Conservation (phyloP, 2,797 vertebrate genomes). For the Picus viridis region DNA sequence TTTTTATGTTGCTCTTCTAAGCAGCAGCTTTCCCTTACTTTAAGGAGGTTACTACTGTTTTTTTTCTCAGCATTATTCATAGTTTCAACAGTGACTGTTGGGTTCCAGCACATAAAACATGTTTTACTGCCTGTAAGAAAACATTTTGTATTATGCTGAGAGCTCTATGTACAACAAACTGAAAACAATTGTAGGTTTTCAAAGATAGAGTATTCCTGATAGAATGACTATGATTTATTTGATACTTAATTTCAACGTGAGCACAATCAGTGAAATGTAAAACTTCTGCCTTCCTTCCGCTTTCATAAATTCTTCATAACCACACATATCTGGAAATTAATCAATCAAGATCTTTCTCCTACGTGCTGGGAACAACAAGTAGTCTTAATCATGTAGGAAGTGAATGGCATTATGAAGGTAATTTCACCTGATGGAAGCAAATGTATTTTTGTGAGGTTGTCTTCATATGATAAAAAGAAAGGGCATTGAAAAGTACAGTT, state of each 20-base stretch:
- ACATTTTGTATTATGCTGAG: background rate
- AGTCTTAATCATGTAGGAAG: background rate
- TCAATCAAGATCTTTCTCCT: constrained; percentile 17
- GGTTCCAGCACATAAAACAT: background rate
- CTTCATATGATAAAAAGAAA: background rate
- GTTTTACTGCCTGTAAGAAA: background rate
- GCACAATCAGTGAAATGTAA: constrained; percentile 6
- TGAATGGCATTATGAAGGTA: background rate
- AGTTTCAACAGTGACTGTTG: background rate
- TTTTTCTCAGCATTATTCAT: background rate
- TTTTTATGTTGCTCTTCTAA: background rate
- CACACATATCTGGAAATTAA: background rate
- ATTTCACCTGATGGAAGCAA: background rate
- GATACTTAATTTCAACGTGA: background rate
- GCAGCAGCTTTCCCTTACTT: background rate
- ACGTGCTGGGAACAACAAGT: constrained; percentile 31
- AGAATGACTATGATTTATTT: background rate
- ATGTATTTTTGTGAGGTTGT: background rate
- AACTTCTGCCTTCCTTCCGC: background rate
- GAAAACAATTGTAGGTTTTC: background rate
- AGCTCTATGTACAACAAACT: background rate
- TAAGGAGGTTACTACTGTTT: background rate
- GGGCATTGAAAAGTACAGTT: background rate
- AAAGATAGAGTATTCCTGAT: background rate
- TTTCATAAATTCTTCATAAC: constrained; percentile 28